Percentiles rank a stretch among this genome's conserved stretches.
phyloP scores from a whole-genome alignment of 1,140 invertebrate species.

The Drosophila erecta region DNA sequence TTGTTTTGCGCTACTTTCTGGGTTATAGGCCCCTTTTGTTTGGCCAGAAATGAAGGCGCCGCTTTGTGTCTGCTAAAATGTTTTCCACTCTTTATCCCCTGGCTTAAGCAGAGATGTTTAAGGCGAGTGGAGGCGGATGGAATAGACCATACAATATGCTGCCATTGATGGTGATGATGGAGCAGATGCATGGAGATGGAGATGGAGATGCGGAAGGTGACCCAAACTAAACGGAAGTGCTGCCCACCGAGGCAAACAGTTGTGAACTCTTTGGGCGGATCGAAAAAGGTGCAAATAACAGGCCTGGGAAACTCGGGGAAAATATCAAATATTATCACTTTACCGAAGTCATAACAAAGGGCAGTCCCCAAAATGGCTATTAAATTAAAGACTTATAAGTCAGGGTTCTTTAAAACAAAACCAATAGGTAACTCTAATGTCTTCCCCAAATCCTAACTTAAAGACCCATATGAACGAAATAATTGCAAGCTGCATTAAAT shows the following conservation, averaged over 20 bases:
- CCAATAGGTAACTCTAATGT: neutral
- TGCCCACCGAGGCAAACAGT: slow-evolving; percentile 43
- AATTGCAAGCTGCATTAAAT: neutral
- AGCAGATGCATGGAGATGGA: slow-evolving; percentile 21
- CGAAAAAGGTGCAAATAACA: slow-evolving; percentile 25
- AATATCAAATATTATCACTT: slow-evolving; percentile 28
- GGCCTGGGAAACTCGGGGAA: slow-evolving; percentile 25
- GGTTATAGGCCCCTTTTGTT: slow-evolving; percentile 53
- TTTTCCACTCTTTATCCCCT: slow-evolving; percentile 43
- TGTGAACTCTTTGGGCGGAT: slow-evolving; percentile 15
- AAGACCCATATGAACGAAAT: neutral
- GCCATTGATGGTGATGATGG: slow-evolving; percentile 49
- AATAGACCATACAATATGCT: slow-evolving; percentile 44
- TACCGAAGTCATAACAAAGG: neutral
- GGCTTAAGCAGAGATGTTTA: slow-evolving; percentile 73
- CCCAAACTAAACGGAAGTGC: slow-evolving; percentile 45
- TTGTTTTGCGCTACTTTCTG: slow-evolving; percentile 47
- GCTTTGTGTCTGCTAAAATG: slow-evolving; percentile 78
- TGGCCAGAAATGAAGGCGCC: slow-evolving; percentile 53
- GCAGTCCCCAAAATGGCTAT: neutral
- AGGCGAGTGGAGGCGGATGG: slow-evolving; percentile 37
- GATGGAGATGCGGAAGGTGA: slow-evolving; percentile 23
- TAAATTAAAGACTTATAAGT: neutral
- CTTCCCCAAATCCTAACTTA: neutral
- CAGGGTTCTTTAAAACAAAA: neutral